These are phyloP conservation scores for Nipponacmea schrenckii DNA, from an alignment of 2,888 invertebrate species.

Conservation along the genomic window DNA sequence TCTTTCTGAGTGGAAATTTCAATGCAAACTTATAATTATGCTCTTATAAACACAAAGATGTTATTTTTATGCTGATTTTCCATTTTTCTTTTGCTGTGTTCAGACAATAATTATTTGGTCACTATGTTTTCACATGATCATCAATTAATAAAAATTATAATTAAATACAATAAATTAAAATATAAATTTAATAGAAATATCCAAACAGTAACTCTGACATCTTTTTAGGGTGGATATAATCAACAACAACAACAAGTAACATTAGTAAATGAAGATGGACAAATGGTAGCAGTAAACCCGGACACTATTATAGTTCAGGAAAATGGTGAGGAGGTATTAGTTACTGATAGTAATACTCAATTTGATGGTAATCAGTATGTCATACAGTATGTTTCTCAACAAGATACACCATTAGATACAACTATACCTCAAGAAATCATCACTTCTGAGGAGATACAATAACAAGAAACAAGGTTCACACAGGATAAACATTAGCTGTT, in stretches of 20 bases:
- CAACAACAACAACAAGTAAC: conserved; percentile 38
- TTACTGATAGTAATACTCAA: conserved; percentile 41
- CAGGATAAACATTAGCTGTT: too few relatives aligned
- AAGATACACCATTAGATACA: conserved; percentile 16
- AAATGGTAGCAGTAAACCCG: conserved; percentile 51
- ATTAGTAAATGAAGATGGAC: conserved; percentile 50
- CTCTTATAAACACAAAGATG: too few relatives aligned
- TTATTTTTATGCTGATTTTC: too few relatives aligned
- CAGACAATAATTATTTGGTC: too few relatives aligned
- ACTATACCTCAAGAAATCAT: not conserved
- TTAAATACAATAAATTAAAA: too few relatives aligned
- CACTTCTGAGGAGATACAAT: conserved; percentile 38
- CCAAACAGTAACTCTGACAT: not conserved
- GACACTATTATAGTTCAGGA: conserved; percentile 62
- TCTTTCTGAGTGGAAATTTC: too few relatives aligned
- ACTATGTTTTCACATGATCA: too few relatives aligned
- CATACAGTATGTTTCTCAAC: conserved; percentile 54
- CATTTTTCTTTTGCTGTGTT: too few relatives aligned
- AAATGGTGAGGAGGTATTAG: conserved; percentile 54
- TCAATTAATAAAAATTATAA: too few relatives aligned
- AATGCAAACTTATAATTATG: too few relatives aligned
- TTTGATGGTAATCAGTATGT: conserved; percentile 56
- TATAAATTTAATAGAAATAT: not conserved
- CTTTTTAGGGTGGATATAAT: conserved; percentile 37
- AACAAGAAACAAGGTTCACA: not conserved